Percentiles rank a stretch among this genome's conserved stretches.
Evolutionary conservation across 2,888 invertebrate genomes (phyloP).

Genomic region (Tetrapedia diversipes): DNA sequence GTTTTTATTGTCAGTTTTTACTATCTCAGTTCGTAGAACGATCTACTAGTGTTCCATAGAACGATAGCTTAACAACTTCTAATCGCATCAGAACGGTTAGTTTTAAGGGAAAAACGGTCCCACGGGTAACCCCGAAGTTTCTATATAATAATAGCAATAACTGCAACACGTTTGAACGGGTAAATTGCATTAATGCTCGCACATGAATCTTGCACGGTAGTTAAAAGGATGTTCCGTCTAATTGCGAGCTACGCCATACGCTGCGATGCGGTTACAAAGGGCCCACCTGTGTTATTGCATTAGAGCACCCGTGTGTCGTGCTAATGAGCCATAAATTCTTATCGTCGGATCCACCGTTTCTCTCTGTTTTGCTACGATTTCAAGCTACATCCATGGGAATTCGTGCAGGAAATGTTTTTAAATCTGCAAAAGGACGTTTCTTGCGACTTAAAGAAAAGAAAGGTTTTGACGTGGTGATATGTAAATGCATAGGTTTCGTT

Average conservation of each 20-base stretch:
- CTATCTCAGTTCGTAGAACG: too few relatives aligned
- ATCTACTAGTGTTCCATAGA: too few relatives aligned
- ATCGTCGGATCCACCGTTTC: not conserved
- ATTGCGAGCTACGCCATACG: conserved; percentile 36
- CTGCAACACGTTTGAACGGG: conserved; percentile 4
- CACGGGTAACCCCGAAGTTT: not conserved
- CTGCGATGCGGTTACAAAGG: conserved; percentile 50
- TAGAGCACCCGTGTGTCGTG: conserved; percentile 32
- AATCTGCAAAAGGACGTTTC: too few relatives aligned
- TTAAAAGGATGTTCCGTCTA: conserved; percentile 41
- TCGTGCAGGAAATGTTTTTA: too few relatives aligned
- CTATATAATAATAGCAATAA: not conserved
- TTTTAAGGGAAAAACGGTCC: not conserved
- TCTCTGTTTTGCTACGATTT: too few relatives aligned
- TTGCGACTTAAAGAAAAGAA: too few relatives aligned
- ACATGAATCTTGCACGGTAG: conserved; percentile 37
- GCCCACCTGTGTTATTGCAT: conserved; percentile 31
- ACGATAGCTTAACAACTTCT: too few relatives aligned
- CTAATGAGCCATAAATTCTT: conserved; percentile 59
- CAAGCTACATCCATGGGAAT: too few relatives aligned
- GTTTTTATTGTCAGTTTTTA: too few relatives aligned
- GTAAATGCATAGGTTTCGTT: too few relatives aligned
- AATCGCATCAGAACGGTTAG: too few relatives aligned
- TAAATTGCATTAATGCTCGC: conserved; percentile 8
- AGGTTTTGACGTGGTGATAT: too few relatives aligned